Evolutionary conservation across 2,888 invertebrate genomes (phyloP).

Genomic region (Timema cristinae): DNA sequence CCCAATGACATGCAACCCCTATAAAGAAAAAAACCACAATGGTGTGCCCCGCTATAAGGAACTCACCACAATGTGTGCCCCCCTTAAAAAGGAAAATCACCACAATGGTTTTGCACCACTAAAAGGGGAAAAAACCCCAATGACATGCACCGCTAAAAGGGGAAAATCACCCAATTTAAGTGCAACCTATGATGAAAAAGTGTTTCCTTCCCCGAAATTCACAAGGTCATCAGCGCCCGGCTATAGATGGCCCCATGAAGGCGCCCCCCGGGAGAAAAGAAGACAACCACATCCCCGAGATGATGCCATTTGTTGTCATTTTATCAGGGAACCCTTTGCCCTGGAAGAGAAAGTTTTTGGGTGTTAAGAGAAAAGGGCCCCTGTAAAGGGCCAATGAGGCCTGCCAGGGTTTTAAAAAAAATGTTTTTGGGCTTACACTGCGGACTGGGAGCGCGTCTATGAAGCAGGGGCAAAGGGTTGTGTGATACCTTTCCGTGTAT

Average conservation of each 20-base stretch:
- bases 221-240: conserved; percentile 42
- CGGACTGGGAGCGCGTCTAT: conserved; percentile 48
- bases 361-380: too few relatives aligned
- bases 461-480: conserved; percentile 51
- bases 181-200: conserved; percentile 42
- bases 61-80: too few relatives aligned
- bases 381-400: too few relatives aligned
- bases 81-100: too few relatives aligned
- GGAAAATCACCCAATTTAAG: conserved; percentile 40
- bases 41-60: too few relatives aligned
- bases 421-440: conserved; percentile 43
- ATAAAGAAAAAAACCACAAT: too few relatives aligned
- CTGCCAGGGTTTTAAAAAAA: too few relatives aligned
- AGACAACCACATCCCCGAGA: conserved; percentile 55
- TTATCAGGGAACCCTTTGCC: conserved; percentile 48
- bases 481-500: conserved; percentile 49
- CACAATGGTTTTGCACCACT: too few relatives aligned
- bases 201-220: conserved; percentile 44
- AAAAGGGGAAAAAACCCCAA: too few relatives aligned
- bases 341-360: conserved; percentile 25
- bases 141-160: not conserved
- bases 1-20: too few relatives aligned
- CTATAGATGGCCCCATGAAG: conserved; percentile 45
- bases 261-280: conserved; percentile 53
- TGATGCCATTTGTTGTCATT: conserved; percentile 52